Evolutionary conservation across 2,888 invertebrate genomes (phyloP), one percentile per base, ranked within the genome.

Genomic region (Lycocerus yunnanus): DNA sequence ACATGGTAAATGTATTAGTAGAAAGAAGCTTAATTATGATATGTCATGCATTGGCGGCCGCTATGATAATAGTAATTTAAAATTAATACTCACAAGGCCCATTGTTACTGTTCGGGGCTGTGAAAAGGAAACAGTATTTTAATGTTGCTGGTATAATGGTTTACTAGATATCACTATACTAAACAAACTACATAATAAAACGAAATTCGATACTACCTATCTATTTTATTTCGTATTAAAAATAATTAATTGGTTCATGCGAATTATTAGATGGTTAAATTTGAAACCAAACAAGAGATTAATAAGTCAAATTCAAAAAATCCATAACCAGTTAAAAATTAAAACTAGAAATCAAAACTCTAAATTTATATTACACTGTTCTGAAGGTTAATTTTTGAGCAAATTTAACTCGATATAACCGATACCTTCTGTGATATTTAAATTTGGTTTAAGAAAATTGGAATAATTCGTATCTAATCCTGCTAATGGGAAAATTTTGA

Each of bases 61-160:
- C 43, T 43, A 43, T 67, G 78, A 78, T 74, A 74, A 79, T 78
- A 80, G 81, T 76, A 63, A 63, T 80, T 78, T 78, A 80, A 81
- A 76, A 76, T 81, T 83, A 82, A 92, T 94, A 95, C 94, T 95
- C 93, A 95, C 94, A 94, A 90, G 94, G 93, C 89, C 93, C 93
- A 92, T 92, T 93, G 91, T 92, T 93, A 92, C 92, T 92, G 91
- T 93, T 93, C 88, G 93, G 93, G 89, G 94, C 95, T 94, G 94
- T 91, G 92, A 90, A 92, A 89, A 88, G 86, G 87, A 87, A 88
- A 77, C 72, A 75, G 72, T 72, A 74, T 73, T 80, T 80, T 80
- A 80, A 76, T 75, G 69, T 70, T 69, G 58, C 43, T 43, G 43
- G 6, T 43, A 43, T 43, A 43, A 43, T 43, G 43, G 5, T 43